These are phyloP conservation scores for Pristionchus fissidentatus DNA, from an alignment of 2,888 invertebrate genomes.

Conservation along the genomic window DNA sequence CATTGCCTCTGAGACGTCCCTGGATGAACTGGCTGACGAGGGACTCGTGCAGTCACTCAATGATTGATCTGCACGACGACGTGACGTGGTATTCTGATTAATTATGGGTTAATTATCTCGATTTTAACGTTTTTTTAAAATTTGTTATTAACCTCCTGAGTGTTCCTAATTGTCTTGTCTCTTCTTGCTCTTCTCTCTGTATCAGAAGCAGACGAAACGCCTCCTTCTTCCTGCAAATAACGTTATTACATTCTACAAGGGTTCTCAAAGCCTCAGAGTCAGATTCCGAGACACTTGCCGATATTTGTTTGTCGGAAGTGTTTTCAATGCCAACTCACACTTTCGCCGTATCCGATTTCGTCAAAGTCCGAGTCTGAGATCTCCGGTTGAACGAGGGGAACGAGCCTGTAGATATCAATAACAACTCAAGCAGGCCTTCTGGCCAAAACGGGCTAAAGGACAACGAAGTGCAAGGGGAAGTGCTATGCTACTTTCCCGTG, in stretches of 20 bases:
- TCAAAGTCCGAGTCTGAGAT: slow-evolving; percentile 69
- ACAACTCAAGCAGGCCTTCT: neutral
- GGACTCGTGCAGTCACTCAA: slow-evolving; percentile 70
- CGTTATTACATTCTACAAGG: neutral
- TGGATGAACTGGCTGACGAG: slow-evolving; percentile 70
- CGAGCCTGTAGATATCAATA: slow-evolving; percentile 1
- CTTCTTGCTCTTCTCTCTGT: slow-evolving; percentile 51
- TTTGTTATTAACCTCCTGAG: slow-evolving; percentile 35
- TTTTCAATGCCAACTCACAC: slow-evolving; percentile 33
- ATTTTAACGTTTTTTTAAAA: neutral
- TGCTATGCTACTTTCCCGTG: neutral
- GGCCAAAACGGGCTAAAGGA: neutral
- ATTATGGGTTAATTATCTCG: neutral
- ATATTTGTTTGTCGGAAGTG: neutral
- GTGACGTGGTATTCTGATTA: neutral
- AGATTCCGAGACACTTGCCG: neutral
- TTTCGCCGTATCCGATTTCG: slow-evolving; percentile 56
- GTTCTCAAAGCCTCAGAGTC: no score
- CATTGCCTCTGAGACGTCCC: slow-evolving; percentile 71
- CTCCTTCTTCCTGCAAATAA: slow-evolving; percentile 33
- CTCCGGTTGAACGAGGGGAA: slow-evolving; percentile 72
- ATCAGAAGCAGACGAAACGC: slow-evolving; percentile 19
- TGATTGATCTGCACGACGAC: slow-evolving; percentile 35
- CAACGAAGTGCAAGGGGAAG: neutral
- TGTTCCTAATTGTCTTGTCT: slow-evolving; percentile 57